Base-by-base conservation (phyloP, 2,797 vertebrate genomes). In the Borostomias antarcticus region DNA sequence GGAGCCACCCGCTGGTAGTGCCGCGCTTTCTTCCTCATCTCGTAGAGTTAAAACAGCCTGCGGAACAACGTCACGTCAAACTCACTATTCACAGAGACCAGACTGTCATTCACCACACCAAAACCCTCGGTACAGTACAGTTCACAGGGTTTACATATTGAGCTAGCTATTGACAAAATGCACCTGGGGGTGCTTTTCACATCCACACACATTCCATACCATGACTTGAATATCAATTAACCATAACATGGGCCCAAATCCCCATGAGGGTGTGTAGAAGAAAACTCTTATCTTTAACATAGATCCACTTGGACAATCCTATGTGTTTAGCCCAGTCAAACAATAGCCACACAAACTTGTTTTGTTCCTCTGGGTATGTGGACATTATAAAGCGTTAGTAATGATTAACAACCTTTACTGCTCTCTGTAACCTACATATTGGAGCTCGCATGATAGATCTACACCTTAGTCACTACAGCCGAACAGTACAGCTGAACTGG, bases 1-100 rank as follows among this genome's bases (percentile, higher is more conserved):
- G 88, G 82, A 33, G 95, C 77, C 37, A 92, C 86, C 74, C 96
- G 95, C 77, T 95, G 94, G 58, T 95, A 94, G 60, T 92, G 94
- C 83, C 95, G 92, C 82, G 89, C 88, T 91, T 97, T 99, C 84
- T 95, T 98, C 93, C 95, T 98, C 98, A 99, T 99, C 85, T 81
- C 91, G 82, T 84, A 67, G 32, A 66, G 32, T 89, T 89, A 40
- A 54, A 58, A 75, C 65, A 64, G 80, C 77, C 67, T 68, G 23
- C 50, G 17, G 30, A 32, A 53, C 40, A 45, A 45, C n/a, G 40
- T 4, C n/a, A 3, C 15, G n/a, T 45, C 40, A 45, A 45, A 45
- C 40, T 17, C 15, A 45, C 3, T 45, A 17, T 15, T 45, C n/a
- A 8, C 40, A 17, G 40, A 45, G 40, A 45, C n/a, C 40, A 45